Base-by-base conservation (phyloP, 2,797 vertebrate species). In the Prionace glauca region DNA sequence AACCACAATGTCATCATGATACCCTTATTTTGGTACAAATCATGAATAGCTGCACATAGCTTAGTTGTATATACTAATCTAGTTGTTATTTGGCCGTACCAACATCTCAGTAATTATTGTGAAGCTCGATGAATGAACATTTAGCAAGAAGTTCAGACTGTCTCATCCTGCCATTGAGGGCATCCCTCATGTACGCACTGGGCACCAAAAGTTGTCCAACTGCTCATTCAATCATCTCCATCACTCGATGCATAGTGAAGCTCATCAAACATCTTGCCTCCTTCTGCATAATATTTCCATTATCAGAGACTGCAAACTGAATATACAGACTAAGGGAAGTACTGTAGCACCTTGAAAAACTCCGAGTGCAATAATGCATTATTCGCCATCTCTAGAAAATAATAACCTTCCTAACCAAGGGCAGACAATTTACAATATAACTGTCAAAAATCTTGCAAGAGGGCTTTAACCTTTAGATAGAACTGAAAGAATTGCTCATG, bases 341-440 rank as follows among this genome's bases (percentile, higher is more conserved):
- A 20, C 62, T 69, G 0, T 24, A 69, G 62, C n/a, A 26, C 41
- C 36, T 50, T 92, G 90, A 69, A 90, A 41, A 69, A 20, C 65
- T n/a, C 22, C 67, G 62, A 12, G 67, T 92, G n/a, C 32, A 0
- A 60, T 91, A n/a, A 65, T 62, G 60, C 14, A 36, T n/a, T 88
- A 29, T 90, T n/a, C 14, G 0, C 50, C 60, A 50, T 90, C 32
- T 90, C 87, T 90, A 29, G 67, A 92, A 67, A 92, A 67, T 67
- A 92, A 50, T 69, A 92, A 92, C n/a, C 90, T 90, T 69, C n/a
- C 65, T 69, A 92, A 69, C 69, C 65, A 92, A 41, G 22, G 90
- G 90, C 62, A 92, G 90, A 41, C 65, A 8, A 69, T 41, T 69
- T 69, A 69, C n/a, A 91, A 67, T n/a, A 60, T 22, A 67, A 67